phyloP scores from a whole-genome alignment of 2,113 vertebrate genomes.

The Bungarus multicinctus region DNA sequence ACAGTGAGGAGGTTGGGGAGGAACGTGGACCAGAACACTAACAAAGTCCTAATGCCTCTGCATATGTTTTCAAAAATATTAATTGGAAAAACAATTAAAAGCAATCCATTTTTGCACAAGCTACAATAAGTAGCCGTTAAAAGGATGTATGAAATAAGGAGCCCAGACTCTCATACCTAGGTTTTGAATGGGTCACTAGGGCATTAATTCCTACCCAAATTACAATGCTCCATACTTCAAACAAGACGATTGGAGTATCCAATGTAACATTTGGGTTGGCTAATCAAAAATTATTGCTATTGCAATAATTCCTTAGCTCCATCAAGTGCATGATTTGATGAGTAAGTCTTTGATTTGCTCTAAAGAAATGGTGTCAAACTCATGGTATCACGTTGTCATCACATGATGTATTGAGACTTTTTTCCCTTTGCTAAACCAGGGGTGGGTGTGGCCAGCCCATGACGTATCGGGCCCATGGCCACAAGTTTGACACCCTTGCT shows the following conservation, averaged over 20 bases:
- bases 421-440: too few species aligned
- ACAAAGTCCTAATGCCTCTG: background rate
- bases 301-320: background rate
- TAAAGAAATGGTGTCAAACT: too few species aligned
- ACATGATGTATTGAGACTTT: too few species aligned
- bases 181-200: background rate
- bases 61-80: background rate
- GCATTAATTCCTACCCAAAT: background rate
- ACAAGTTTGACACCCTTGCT: too few species aligned
- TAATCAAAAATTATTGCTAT: background rate
- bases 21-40: background rate
- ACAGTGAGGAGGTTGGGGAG: too few species aligned
- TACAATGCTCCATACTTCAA: background rate
- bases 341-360: background rate
- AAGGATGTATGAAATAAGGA: background rate
- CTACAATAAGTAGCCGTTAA: background rate
- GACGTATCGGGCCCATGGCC: accelerated
- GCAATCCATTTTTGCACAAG: background rate
- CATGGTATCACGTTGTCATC: too few species aligned
- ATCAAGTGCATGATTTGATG: background rate
- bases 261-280: too few species aligned
- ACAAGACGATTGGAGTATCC: background rate
- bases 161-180: background rate
- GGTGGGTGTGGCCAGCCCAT: too few species aligned
- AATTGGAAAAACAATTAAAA: background rate